These are phyloP conservation scores for Spodoptera exigua DNA, from an alignment of 2,888 invertebrate genomes.

Conservation along the genomic window DNA sequence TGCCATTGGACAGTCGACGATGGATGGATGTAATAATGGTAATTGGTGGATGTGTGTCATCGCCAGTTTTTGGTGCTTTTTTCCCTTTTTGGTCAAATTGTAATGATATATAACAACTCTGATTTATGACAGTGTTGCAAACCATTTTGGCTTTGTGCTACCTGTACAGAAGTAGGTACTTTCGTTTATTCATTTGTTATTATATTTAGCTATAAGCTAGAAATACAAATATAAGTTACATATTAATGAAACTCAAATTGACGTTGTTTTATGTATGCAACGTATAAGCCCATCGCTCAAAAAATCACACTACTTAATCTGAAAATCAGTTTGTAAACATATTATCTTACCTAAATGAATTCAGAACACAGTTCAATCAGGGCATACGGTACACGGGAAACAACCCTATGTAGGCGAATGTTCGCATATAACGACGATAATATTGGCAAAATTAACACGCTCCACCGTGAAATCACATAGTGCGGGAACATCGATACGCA, in stretches of 20 bases:
- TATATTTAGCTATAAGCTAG: too few relatives aligned
- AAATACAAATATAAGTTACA: too few relatives aligned
- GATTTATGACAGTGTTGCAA: too few relatives aligned
- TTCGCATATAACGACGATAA: constrained; percentile 54
- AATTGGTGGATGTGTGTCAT: constrained; percentile 33
- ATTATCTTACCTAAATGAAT: constrained; percentile 26
- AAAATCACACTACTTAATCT: background rate
- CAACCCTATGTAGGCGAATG: constrained; percentile 26
- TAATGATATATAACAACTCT: too few relatives aligned
- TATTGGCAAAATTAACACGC: constrained; percentile 75
- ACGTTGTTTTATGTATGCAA: too few relatives aligned
- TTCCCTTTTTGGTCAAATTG: background rate
- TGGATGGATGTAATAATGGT: constrained; percentile 50
- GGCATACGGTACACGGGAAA: constrained; percentile 44
- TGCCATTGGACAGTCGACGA: constrained; percentile 44
- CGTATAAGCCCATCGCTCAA: background rate
- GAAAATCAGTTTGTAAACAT: constrained; percentile 20
- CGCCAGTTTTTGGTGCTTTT: constrained; percentile 11
- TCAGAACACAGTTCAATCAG: constrained; percentile 34
- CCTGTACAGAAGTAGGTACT: too few relatives aligned
- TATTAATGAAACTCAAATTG: too few relatives aligned
- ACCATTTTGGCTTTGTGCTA: too few relatives aligned
- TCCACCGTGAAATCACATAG: constrained; percentile 71
- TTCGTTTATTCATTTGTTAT: too few relatives aligned
- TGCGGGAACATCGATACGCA: constrained; percentile 75